phyloP scores from a whole-genome alignment of 1,140 invertebrate genomes.

The Drosophila carrolli region DNA sequence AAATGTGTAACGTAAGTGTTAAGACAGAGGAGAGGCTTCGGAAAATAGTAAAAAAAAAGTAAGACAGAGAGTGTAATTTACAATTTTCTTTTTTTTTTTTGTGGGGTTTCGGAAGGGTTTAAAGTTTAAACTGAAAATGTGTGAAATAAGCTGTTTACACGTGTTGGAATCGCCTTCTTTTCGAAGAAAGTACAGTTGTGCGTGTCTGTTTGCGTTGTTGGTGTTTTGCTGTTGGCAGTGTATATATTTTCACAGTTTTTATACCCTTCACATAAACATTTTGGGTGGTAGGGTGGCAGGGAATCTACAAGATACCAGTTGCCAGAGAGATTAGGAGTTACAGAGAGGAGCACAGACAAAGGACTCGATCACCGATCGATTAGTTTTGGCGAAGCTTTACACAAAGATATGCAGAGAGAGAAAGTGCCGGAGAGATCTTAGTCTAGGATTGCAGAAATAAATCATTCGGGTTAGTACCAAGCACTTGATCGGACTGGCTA shows the following conservation, averaged over 20 bases:
- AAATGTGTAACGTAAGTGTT: constrained; percentile 10
- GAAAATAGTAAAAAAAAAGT: neutral
- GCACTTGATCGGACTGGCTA: constrained; percentile 40
- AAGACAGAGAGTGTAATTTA: constrained; percentile 20
- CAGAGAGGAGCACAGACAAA: constrained; percentile 21
- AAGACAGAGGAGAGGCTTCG: constrained; percentile 3
- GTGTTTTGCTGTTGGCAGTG: constrained; percentile 29
- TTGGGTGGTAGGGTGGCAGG: constrained; percentile 8
- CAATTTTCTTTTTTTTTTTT: neutral
- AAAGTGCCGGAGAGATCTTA: constrained; percentile 37
- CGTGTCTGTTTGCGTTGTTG: constrained; percentile 52
- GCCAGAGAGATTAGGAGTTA: constrained; percentile 24
- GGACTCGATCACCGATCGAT: constrained; percentile 22
- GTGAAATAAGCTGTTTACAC: constrained; percentile 63
- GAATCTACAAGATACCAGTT: constrained; percentile 15
- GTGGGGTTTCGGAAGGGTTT: neutral
- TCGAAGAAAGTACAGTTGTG: constrained; percentile 46
- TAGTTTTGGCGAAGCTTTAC: constrained; percentile 35
- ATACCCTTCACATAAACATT: constrained; percentile 70
- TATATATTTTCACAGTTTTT: constrained; percentile 66
- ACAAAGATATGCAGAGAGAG: constrained; percentile 28
- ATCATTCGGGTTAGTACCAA: constrained; percentile 50
- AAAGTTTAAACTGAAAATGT: constrained; percentile 35
- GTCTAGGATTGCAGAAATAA: constrained; percentile 35
- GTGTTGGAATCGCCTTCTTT: constrained; percentile 26